Conservation (phyloP, 92 coral and sea anemone species). For the Virgularia gustaviana region DNA sequence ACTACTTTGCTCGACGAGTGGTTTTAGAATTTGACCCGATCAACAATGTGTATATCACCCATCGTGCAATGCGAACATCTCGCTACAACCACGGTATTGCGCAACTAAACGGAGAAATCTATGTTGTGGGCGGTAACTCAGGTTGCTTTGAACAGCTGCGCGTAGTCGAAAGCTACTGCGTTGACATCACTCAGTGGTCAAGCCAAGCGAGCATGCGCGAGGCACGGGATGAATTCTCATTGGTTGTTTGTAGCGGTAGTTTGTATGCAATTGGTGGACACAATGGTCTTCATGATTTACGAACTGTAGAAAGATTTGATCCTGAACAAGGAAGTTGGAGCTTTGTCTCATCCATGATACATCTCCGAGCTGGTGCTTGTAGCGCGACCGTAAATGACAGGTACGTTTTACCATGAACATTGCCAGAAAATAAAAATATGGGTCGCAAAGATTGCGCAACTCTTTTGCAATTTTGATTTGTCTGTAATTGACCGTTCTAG, state of each 20-base stretch:
- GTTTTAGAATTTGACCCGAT: constrained; percentile 2
- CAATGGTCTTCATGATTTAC: constrained; percentile 26
- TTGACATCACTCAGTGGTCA: neutral
- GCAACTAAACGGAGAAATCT: constrained; percentile 1
- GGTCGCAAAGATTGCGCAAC: no score
- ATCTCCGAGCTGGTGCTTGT: constrained; percentile 20
- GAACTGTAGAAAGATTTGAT: constrained; percentile 19
- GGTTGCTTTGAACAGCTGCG: constrained; percentile 30
- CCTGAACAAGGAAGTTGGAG: constrained; percentile 16
- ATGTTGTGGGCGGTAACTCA: constrained; percentile 22
- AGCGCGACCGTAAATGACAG: constrained; percentile 10
- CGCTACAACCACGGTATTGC: constrained; percentile 23
- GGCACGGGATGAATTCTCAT: constrained; percentile 32
- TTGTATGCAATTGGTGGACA: constrained; percentile 33
- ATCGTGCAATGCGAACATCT: neutral
- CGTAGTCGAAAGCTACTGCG: constrained; percentile 21
- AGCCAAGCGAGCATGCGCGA: constrained; percentile 18
- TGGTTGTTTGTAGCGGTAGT: constrained; percentile 16
- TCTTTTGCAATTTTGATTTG: no score
- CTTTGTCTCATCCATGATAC: constrained; percentile 14
- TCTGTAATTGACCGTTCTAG: no score
- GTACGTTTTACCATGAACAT: neutral
- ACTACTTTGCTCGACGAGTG: constrained; percentile 6
- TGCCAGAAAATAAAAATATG: no score
- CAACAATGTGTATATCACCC: neutral